phyloP scores from a whole-genome alignment of 2,888 invertebrate genomes.

The Cheilosia soror region DNA sequence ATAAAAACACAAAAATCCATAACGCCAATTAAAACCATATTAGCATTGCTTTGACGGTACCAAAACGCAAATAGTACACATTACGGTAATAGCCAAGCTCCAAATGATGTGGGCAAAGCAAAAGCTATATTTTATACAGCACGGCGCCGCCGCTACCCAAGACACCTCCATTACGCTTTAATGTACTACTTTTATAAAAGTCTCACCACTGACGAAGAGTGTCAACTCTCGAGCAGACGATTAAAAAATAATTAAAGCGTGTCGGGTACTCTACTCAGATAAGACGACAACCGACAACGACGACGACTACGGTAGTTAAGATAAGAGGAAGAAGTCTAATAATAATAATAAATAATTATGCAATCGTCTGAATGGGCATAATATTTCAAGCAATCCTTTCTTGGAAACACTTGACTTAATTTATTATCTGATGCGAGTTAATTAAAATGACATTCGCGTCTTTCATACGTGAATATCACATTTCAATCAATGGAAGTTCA shows the following conservation, averaged over 20 bases:
- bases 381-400: slow-evolving; percentile 23
- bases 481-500: slow-evolving; percentile 56
- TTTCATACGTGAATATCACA: slow-evolving; percentile 54
- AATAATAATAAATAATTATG: slow-evolving; percentile 49
- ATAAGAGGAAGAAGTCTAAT: slow-evolving; percentile 48
- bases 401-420: slow-evolving; percentile 36
- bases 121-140: neutral
- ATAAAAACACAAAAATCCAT: slow-evolving; percentile 2
- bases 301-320: neutral
- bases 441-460: slow-evolving; percentile 54
- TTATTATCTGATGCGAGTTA: slow-evolving; percentile 14
- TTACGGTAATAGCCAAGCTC: neutral
- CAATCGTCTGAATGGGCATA: slow-evolving; percentile 32
- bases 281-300: slow-evolving; percentile 7
- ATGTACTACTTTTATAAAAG: slow-evolving; percentile 25
- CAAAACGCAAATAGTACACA: neutral
- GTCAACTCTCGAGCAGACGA: slow-evolving; percentile 15
- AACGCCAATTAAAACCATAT: slow-evolving; percentile 36
- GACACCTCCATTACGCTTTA: neutral
- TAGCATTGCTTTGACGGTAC: slow-evolving; percentile 19
- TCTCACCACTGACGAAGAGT: slow-evolving; percentile 2
- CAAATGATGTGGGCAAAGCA: neutral
- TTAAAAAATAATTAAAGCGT: slow-evolving; percentile 28
- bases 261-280: slow-evolving; percentile 10
- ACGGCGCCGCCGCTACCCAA: neutral